phyloP scores from a whole-genome alignment of 2,797 vertebrate species.

The Scolopax bukidnonensis region DNA sequence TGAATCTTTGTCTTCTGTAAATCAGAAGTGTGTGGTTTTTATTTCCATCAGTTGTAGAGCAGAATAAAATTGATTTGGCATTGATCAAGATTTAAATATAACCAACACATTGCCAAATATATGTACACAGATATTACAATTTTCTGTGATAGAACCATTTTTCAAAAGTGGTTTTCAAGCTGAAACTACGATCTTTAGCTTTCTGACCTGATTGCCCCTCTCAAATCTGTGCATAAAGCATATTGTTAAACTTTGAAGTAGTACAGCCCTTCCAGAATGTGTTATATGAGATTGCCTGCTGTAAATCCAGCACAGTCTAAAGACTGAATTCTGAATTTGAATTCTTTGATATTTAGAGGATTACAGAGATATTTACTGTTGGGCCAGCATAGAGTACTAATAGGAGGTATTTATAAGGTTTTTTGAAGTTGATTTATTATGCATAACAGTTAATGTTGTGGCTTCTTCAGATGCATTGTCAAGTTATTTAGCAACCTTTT shows the following conservation, averaged over 20 bases:
- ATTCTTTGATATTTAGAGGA: background rate
- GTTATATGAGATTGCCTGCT: background rate
- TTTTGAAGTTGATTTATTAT: background rate
- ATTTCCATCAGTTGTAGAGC: background rate
- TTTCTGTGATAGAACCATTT: background rate
- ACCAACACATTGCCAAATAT: background rate
- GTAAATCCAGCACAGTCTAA: background rate
- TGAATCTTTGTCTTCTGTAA: background rate
- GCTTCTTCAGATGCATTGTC: background rate
- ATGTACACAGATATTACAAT: background rate
- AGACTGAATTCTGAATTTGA: background rate
- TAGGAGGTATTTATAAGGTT: background rate
- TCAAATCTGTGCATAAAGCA: background rate
- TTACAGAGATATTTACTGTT: background rate
- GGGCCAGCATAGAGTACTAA: background rate
- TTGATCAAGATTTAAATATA: constrained; percentile 4
- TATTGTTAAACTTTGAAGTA: background rate
- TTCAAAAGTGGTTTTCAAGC: background rate
- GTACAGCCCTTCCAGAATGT: background rate
- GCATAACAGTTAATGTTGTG: background rate
- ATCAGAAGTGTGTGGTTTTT: background rate
- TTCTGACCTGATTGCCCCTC: background rate
- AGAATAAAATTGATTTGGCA: constrained; percentile 14
- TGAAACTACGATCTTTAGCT: background rate
- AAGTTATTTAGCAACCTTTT: background rate